phyloP scores from a whole-genome alignment of 2,888 invertebrate species.

The Phyllotreta striolata region DNA sequence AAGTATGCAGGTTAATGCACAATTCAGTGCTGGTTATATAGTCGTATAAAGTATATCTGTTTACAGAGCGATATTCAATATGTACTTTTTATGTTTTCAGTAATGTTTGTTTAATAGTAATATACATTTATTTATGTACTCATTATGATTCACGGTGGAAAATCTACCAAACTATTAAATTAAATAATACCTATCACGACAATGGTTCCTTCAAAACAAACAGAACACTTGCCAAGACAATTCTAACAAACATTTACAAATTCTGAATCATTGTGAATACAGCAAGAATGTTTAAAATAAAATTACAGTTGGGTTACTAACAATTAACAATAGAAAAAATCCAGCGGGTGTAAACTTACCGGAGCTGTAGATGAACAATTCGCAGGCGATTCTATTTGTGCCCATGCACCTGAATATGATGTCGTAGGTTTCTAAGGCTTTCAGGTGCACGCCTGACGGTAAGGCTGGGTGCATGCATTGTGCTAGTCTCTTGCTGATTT shows the following conservation, averaged over 20 bases:
- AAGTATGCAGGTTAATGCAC: too few relatives aligned
- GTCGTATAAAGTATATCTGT: too few relatives aligned
- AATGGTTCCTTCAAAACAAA: too few relatives aligned
- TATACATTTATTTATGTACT: too few relatives aligned
- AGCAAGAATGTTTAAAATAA: slow-evolving; percentile 4
- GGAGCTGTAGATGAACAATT: slow-evolving; percentile 84
- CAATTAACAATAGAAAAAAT: slow-evolving; percentile 4
- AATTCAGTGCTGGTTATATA: too few relatives aligned
- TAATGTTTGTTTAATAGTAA: too few relatives aligned
- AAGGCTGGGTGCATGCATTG: slow-evolving; percentile 94
- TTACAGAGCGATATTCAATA: too few relatives aligned
- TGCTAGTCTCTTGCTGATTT: slow-evolving; percentile 88
- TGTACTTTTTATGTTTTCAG: too few relatives aligned
- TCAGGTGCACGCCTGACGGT: slow-evolving; percentile 90
- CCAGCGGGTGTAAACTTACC: slow-evolving; percentile 58
- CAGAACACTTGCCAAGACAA: too few relatives aligned
- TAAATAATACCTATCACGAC: too few relatives aligned
- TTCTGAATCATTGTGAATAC: background rate
- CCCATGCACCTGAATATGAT: slow-evolving; percentile 91
- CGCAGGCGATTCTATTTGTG: slow-evolving; percentile 78
- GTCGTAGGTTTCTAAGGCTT: slow-evolving; percentile 90
- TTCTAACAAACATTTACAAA: background rate
- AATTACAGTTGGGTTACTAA: background rate
- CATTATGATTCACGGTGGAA: too few relatives aligned
- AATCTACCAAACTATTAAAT: too few relatives aligned